A percentile compares a stretch with the other conserved stretches of the same genome.
Evolutionary conservation across 2,797 vertebrate genomes (phyloP).

Genomic region (Caiman crocodilus): DNA sequence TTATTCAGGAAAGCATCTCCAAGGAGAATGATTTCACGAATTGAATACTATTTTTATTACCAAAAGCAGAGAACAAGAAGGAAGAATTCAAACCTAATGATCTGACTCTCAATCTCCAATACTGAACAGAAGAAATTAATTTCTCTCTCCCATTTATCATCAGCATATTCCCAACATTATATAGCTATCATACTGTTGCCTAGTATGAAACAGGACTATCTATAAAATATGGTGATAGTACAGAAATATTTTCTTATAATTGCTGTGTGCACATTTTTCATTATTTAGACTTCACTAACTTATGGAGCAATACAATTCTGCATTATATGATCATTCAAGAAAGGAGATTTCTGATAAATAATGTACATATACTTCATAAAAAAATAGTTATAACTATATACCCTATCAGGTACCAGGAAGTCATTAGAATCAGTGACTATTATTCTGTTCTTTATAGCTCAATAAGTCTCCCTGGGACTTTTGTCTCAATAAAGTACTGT

Average conservation of each 20-base stretch:
- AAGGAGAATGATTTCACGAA: not conserved
- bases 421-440: not conserved
- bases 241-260: not conserved
- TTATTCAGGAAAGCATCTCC: not conserved
- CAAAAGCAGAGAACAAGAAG: not conserved
- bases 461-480: not conserved
- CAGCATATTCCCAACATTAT: not conserved
- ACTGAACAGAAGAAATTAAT: not conserved
- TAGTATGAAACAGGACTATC: not conserved
- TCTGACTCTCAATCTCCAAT: not conserved
- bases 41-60: not conserved
- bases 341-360: not conserved
- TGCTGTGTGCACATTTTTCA: not conserved
- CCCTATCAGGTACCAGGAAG: not conserved
- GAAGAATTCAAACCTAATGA: not conserved
- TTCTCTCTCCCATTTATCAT: not conserved
- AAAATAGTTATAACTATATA: not conserved
- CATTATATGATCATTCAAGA: not conserved
- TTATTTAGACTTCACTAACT: not conserved
- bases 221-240: not conserved
- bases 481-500: no score
- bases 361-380: not conserved
- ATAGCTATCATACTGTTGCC: not conserved
- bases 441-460: not conserved
- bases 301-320: not conserved